These are phyloP conservation scores for Eupithecia vulgata DNA, from an alignment of 2,888 invertebrate genomes.

Conservation along the genomic window DNA sequence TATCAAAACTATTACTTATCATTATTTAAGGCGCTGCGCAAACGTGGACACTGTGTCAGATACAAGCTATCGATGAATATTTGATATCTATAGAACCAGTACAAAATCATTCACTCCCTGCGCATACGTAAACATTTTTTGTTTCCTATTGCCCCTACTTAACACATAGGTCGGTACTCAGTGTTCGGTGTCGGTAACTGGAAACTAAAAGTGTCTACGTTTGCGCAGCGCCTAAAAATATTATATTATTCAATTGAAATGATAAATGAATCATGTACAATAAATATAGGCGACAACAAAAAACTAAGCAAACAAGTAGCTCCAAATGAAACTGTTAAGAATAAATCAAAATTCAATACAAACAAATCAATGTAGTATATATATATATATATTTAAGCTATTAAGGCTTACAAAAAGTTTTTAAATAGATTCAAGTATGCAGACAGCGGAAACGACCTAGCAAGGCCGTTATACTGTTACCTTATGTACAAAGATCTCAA, in stretches of 20 bases:
- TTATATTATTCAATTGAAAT: neutral
- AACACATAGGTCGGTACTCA: too few species aligned
- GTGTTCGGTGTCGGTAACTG: too few species aligned
- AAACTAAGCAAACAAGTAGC: conserved; percentile 4
- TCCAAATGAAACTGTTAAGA: neutral
- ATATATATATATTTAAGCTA: neutral
- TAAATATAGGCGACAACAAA: conserved; percentile 2
- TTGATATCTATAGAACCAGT: too few species aligned
- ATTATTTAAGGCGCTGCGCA: too few species aligned
- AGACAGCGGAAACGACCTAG: conserved; percentile 72
- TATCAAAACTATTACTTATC: conserved; percentile 6
- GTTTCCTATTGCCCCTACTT: too few species aligned
- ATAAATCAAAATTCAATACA: neutral
- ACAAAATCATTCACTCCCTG: too few species aligned
- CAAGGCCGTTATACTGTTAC: conserved; percentile 75
- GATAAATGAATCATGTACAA: conserved; percentile 18
- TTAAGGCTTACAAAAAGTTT: conserved; percentile 17
- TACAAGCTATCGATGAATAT: too few species aligned
- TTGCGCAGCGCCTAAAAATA: too few species aligned
- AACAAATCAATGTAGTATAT: neutral
- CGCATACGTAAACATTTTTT: too few species aligned
- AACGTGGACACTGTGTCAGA: too few species aligned
- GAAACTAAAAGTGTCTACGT: too few species aligned
- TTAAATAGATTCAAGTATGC: conserved; percentile 62
- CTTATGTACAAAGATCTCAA: conserved; percentile 64